phyloP scores from a whole-genome alignment of 37 sponge, comb jelly and placozoan genomes.

The Chondrilla cf. caribensis region DNA sequence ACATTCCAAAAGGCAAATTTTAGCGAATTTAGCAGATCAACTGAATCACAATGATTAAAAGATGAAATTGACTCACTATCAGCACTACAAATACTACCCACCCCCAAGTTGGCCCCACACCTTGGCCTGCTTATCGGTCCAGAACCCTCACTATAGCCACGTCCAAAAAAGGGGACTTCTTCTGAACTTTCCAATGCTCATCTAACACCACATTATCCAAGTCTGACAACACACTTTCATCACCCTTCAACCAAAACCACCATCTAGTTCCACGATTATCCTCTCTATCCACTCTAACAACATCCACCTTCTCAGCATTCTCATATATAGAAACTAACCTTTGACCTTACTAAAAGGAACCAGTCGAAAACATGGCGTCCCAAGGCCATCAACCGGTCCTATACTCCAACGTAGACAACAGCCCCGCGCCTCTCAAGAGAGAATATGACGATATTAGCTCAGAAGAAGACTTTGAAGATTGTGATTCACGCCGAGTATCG shows the following conservation, averaged over 20 bases:
- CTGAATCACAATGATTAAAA: too few relatives aligned
- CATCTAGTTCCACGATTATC: background rate
- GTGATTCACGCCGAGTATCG: background rate
- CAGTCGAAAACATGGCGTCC: too few relatives aligned
- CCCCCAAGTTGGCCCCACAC: background rate
- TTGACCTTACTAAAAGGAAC: background rate
- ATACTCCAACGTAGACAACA: background rate
- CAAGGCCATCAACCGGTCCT: too few relatives aligned
- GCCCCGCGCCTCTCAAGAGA: constrained; percentile 1
- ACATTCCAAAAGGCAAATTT: constrained; percentile 14
- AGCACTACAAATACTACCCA: too few relatives aligned
- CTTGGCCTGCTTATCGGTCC: background rate
- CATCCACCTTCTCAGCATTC: background rate
- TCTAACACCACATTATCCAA: background rate
- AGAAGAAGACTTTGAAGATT: background rate
- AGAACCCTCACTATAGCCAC: background rate
- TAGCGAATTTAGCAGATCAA: background rate
- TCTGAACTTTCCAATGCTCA: background rate
- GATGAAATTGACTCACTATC: too few relatives aligned
- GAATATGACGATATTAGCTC: constrained; percentile 24
- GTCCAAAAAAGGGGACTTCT: background rate
- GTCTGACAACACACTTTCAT: background rate
- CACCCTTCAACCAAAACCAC: constrained; percentile 14
- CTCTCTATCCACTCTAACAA: constrained; percentile 1
- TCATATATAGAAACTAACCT: background rate